Base-by-base conservation (phyloP, 2,797 vertebrate genomes). In the Peromyscus nudipes region DNA sequence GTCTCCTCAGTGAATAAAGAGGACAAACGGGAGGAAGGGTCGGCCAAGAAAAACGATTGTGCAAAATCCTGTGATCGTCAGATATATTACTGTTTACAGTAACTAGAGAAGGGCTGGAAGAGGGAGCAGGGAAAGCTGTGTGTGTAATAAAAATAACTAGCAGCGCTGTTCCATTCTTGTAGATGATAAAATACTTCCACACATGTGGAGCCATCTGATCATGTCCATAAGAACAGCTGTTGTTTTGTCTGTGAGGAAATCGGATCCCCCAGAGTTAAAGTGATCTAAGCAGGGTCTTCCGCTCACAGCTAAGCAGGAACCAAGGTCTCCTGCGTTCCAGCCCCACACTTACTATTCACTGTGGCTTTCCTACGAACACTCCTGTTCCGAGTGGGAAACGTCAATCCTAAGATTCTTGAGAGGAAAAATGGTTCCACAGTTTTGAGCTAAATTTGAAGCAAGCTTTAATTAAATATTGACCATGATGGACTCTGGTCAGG, bases 61-160 rank as follows among this genome's bases (percentile, higher is more conserved):
- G 49, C 85, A 85, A 94, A 89, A 83, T 60, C 21, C 7, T 64
- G 29, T 84, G 34, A n/a, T 52, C 57, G 19, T 95, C 84, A 49
- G 60, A n/a, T 12, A 6, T 65, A 43, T 87, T 94, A 46, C 31
- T 87, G 46, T 73, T 94, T 55, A 57, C 31, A 87, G 27, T 67
- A 29, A 88, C 60, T 89, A 91, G 76, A 90, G 83, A 94, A 91
- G n/a, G 37, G 27, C 37, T 71, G 55, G 40, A 55, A 96, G 52
- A 84, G 67, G 25, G 29, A 69, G n/a, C 52, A n/a, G 60, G 82
- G 19, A 80, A 95, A n/a, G 5, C 79, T 34, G 8, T 52, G 19
- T 92, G 1, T 94, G 1, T 91, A 69, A 86, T 92, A 43, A 94
- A 85, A 90, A 92, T 69, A 96, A 88, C 75, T 65, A 64, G 17